Conservation (phyloP, 2,113 vertebrate species). For the Anser brachyrhynchus region DNA sequence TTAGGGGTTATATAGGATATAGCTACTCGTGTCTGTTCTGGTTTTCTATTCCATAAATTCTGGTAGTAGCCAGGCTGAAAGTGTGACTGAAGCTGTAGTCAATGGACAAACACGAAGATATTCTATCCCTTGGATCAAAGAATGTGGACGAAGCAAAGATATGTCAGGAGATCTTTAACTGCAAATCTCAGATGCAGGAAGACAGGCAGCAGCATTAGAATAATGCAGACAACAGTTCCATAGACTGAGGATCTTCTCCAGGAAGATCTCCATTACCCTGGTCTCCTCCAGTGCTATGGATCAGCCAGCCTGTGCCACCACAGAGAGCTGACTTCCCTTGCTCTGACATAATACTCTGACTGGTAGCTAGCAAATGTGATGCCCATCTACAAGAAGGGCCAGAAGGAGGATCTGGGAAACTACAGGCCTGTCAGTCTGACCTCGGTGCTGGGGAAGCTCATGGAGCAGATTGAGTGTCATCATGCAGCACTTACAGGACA, state of each 20-base stretch:
- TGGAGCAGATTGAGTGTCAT: no score
- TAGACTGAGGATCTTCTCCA: neutral
- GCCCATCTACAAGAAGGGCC: no score
- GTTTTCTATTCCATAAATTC: neutral
- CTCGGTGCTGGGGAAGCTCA: no score
- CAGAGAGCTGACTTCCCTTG: neutral
- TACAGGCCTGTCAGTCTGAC: no score
- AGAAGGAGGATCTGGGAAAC: no score
- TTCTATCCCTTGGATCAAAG: neutral
- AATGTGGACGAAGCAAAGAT: neutral
- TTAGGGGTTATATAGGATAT: neutral
- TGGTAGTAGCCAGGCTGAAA: neutral
- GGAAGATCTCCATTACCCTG: neutral
- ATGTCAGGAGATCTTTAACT: neutral
- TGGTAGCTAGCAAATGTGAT: no score
- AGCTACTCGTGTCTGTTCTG: neutral
- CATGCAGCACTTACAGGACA: no score
- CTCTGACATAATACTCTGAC: neutral
- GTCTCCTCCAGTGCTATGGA: neutral
- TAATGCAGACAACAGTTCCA: neutral
- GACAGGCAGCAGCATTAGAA: neutral
- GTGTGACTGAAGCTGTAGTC: neutral
- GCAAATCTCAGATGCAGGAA: neutral
- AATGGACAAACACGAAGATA: neutral
- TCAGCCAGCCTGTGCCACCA: neutral